Evolutionary conservation across 2,888 invertebrate genomes (phyloP).

Genomic region (Megastigmus dorsalis): DNA sequence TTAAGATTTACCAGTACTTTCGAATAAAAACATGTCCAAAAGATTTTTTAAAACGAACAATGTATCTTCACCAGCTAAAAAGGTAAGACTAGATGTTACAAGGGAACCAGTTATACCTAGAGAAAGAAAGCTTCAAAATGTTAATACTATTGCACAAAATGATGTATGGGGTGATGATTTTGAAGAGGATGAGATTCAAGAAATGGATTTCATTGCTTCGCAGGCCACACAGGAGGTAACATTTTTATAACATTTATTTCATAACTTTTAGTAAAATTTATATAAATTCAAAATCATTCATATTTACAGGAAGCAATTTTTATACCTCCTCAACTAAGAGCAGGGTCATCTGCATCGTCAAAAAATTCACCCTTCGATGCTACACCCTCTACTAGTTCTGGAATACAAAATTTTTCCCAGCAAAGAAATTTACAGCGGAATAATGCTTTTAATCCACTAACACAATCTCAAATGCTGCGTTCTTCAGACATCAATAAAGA

Average conservation of each 20-base stretch:
- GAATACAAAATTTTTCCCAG: conserved; percentile 5
- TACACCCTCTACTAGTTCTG: conserved; percentile 46
- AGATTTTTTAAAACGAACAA: conserved; percentile 38
- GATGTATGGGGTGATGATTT: conserved; percentile 70
- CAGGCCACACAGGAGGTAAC: conserved; percentile 63
- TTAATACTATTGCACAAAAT: not conserved
- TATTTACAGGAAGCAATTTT: conserved; percentile 51
- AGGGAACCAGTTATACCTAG: not conserved
- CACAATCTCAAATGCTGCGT: conserved; percentile 54
- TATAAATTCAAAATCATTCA: not conserved
- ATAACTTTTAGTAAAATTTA: not conserved
- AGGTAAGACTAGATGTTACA: conserved; percentile 31
- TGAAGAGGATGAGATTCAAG: conserved; percentile 65
- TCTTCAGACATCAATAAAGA: conserved; percentile 56
- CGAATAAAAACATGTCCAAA: conserved; percentile 50
- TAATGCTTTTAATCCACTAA: not conserved
- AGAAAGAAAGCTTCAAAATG: conserved; percentile 13
- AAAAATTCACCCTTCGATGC: conserved; percentile 21
- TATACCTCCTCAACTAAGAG: not conserved
- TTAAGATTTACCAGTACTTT: not conserved
- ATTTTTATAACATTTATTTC: not conserved
- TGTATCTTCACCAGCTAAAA: conserved; percentile 51
- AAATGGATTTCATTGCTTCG: conserved; percentile 68
- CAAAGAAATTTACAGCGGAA: not conserved
- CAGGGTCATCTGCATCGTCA: not conserved